phyloP scores from a whole-genome alignment of 2,797 vertebrate genomes.

The Zenarchopterus dispar region DNA sequence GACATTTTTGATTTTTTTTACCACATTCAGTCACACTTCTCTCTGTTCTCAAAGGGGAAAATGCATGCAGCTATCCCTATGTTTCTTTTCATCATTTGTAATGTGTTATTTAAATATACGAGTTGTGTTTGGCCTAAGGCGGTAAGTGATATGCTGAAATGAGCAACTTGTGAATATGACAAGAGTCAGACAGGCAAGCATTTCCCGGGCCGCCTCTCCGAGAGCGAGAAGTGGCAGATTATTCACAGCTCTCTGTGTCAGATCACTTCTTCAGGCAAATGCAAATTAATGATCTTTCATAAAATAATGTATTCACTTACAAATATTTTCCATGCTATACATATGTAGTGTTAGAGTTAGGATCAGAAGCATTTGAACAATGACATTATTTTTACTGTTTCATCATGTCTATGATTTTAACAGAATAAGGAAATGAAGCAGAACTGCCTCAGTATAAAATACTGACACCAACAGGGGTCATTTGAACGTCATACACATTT shows the following conservation, averaged over 20 bases:
- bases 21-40: slow-evolving; percentile 34
- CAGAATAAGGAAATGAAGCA: too few relatives aligned
- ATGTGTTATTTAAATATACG: slow-evolving; percentile 44
- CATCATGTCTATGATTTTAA: too few relatives aligned
- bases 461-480: too few relatives aligned
- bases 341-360: too few relatives aligned
- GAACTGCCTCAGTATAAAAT: too few relatives aligned
- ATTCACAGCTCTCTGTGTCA: slow-evolving; percentile 19
- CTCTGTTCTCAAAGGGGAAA: slow-evolving; percentile 18
- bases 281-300: neutral
- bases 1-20: slow-evolving; percentile 31
- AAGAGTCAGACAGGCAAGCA: slow-evolving; percentile 31
- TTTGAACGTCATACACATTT: too few relatives aligned
- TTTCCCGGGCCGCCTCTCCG: slow-evolving; percentile 5
- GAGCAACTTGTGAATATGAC: slow-evolving; percentile 48
- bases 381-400: too few relatives aligned
- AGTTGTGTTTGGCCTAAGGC: slow-evolving; percentile 42
- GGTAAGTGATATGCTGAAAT: slow-evolving; percentile 54
- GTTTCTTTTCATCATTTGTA: slow-evolving; percentile 51
- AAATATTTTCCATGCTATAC: too few relatives aligned
- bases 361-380: too few relatives aligned
- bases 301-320: too few relatives aligned
- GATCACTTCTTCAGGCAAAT: neutral
- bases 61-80: slow-evolving; percentile 1
- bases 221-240: slow-evolving; percentile 23